These are phyloP conservation scores for Agrypnus murinus DNA, from an alignment of 2,888 invertebrate genomes.

Conservation along the genomic window DNA sequence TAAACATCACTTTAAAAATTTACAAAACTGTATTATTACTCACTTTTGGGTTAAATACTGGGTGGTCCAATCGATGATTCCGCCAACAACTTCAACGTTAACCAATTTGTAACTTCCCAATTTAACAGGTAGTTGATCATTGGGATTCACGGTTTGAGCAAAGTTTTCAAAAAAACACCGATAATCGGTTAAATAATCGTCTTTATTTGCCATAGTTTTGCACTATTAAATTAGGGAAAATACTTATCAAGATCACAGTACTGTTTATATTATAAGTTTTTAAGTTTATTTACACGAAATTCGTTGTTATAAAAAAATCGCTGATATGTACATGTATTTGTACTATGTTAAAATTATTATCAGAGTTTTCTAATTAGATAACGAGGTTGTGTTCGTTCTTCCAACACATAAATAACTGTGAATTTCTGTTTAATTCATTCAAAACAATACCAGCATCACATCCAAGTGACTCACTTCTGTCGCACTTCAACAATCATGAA, in stretches of 20 bases:
- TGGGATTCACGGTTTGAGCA: constrained; percentile 79
- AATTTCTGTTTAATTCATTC: constrained; percentile 30
- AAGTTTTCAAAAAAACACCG: constrained; percentile 83
- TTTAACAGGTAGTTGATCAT: constrained; percentile 84
- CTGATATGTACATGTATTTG: constrained; percentile 65
- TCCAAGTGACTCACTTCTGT: constrained; percentile 42
- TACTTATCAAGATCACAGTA: constrained; percentile 54
- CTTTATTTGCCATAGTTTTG: constrained; percentile 72
- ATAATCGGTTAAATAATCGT: constrained; percentile 81
- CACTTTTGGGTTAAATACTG: constrained; percentile 86
- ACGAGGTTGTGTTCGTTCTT: constrained; percentile 9
- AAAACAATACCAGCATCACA: constrained; percentile 41
- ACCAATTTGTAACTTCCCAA: constrained; percentile 81
- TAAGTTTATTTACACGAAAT: constrained; percentile 56
- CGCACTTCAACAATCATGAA: constrained; percentile 16
- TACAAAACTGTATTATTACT: constrained; percentile 67
- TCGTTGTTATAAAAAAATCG: constrained; percentile 62
- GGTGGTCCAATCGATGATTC: constrained; percentile 84
- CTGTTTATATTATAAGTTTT: constrained; percentile 23
- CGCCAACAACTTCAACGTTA: constrained; percentile 82
- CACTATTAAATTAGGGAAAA: constrained; percentile 25
- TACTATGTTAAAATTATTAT: constrained; percentile 56
- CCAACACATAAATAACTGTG: constrained; percentile 35
- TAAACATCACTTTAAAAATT: neutral
- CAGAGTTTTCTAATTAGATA: constrained; percentile 36